Base-by-base conservation (phyloP, 1,140 invertebrate species). In the Zelostemma sp. region DNA sequence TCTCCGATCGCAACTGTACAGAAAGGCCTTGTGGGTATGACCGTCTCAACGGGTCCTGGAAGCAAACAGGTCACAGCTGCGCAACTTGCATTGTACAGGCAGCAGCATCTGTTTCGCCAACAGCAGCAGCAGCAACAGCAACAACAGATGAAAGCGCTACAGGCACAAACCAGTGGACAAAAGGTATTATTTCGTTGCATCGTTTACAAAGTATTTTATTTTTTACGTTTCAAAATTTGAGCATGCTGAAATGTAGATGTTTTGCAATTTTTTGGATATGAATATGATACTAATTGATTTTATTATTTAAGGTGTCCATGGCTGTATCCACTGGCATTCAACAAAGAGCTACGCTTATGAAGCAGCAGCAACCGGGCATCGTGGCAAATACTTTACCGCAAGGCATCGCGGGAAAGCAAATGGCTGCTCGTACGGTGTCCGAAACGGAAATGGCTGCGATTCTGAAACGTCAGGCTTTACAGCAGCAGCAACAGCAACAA, bases 391-490 rank as follows among this genome's bases (percentile, higher is more conserved):
- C 79, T 1, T 64, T 78, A 6, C 82, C 85, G 1, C 77, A 87
- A 6, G 46, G 48, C 1, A 49, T 67, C 0, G 68, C 79, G 5
- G 85, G 82, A 3, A 88, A 89, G 69, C 82, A 87, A 5, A 84
- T 87, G 73, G 17, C 86, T 82, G 49, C 86, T 82, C 61, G 87
- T 87, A 48, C 87, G 11, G 87, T 92, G 1, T 88, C 91, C 0
- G 90, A 93, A 14, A 86, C 88, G 15, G 92, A 93, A 75, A 89
- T 94, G 86, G 88, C 89, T 6, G 88, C 91, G 6, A 61, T 93
- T 12, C 79, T 93, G 0, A 93, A 93, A 67, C 85, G 89, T 12
- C 91, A 92, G 60, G 86, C 89, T 14, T 88, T 88, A 18, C 72
- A 89, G 28, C 86, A 89, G 38, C 86, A 88, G 21, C 88, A 88